phyloP scores from a whole-genome alignment of 2,113 vertebrate species.

The Hipposideros armiger region DNA sequence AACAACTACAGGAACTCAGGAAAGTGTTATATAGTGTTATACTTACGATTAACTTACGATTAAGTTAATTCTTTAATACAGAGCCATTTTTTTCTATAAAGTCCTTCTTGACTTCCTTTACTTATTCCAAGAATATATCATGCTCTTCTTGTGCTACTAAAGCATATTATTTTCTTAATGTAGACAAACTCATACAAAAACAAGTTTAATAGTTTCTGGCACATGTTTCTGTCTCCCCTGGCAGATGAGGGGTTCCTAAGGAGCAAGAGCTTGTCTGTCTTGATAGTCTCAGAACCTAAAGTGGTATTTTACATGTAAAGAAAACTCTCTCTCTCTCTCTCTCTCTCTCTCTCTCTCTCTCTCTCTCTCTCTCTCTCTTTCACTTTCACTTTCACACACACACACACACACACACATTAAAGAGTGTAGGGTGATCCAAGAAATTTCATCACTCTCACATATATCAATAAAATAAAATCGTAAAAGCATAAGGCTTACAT shows the following conservation, averaged over 20 bases:
- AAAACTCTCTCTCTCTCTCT: background rate
- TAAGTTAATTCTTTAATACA: background rate
- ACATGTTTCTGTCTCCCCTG: background rate
- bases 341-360: background rate
- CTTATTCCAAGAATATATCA: background rate
- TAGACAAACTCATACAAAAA: background rate
- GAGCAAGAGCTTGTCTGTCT: background rate
- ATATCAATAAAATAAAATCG: background rate
- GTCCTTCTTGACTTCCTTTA: background rate
- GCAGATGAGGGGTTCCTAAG: background rate
- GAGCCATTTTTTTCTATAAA: background rate
- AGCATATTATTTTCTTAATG: background rate
- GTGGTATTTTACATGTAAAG: background rate
- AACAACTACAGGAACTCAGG: background rate
- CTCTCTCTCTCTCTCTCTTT: background rate
- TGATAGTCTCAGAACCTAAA: background rate
- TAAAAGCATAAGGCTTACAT: background rate
- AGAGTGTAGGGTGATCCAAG: background rate
- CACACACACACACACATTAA: fast-evolving
- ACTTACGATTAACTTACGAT: background rate
- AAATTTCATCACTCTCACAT: background rate
- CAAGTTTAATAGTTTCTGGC: background rate
- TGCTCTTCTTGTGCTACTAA: background rate
- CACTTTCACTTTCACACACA: background rate
- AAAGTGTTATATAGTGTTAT: background rate